Evolutionary conservation across 2,113 vertebrate genomes (phyloP), one percentile per base, ranked within the genome.

Genomic region (Myotis lucifugus): DNA sequence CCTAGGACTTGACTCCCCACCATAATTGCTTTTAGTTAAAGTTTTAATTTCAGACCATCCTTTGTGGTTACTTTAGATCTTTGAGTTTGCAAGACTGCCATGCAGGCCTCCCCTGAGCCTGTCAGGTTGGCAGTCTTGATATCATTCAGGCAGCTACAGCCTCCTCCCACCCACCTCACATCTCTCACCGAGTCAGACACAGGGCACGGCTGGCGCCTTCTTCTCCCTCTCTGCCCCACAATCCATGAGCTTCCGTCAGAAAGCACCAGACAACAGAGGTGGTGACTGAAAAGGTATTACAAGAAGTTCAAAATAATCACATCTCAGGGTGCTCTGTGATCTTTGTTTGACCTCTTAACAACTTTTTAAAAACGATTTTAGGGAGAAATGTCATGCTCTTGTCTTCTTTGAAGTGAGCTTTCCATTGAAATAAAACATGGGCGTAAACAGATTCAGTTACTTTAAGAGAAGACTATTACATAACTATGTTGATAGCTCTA

Each of bases 381-480:
- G 64, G 40, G 7, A 50, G 23, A 85, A 94, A 78, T 61, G 10
- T 25, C 87, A 59, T 34, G 6, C 32, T 85, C 6, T 87, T 81
- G 29, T 59, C 59, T 90, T 92, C 67, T 85, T 66, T 32, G 52
- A 89, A 93, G 37, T 85, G 34, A 48, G 50, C 12, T 85, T 90
- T 83, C 52, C 50, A 81, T 27, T 95, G 52, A 92, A 92, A 92
- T 37, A 48, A 96, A 89, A 95, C 81, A 34, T 42, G 25, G 9
- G 34, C 84, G 15, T 72, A 88, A 54, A 91, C 34, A 72, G 50
- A 77, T n/a, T 59, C 21, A 32, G 74, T 85, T 93, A 69, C 56
- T 96, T 66, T 96, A 94, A 96, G 67, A 95, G 59, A 83, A 88
- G 37, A 85, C 61, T 85, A 10, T 87, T 91, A 70, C 9, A 37